Evolutionary conservation across 2,797 vertebrate genomes (phyloP), one percentile per base, ranked within the genome.

Genomic region (Sternotherus odoratus): DNA sequence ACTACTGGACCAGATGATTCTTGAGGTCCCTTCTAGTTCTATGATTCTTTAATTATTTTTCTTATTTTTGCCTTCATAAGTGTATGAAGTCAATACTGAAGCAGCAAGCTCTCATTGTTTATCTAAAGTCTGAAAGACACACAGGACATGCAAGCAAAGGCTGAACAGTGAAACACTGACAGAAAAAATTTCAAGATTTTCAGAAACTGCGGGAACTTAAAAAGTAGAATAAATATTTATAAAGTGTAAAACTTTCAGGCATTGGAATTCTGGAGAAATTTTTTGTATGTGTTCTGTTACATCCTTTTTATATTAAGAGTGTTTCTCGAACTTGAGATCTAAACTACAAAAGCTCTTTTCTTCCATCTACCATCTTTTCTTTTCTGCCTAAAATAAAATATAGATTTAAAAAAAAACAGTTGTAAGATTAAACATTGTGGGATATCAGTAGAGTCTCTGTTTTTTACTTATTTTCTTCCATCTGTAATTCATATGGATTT

Each of bases 181-280:
- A 72, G 60, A 43, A 85, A 93, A 77, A 85, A 89, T 83, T 82
- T 93, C 21, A 86, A 83, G 81, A 93, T 80, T 93, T 91, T 88
- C 12, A 92, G 84, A 92, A 89, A 84, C 19, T 63, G 46, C 9
- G 93, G 74, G 17, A 90, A 90, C 56, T 81, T 91, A 77, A 90
- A 46, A 53, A 87, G 39, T 30, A 89, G 72, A 50, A 96, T 94
- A 96, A 93, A 97, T 96, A 96, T 95, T 96, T 96, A 96, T 75
- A 60, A 92, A 93, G 72, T 30, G 77, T 77, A 95, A 94, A 91
- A 90, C 80, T 66, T 49, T 74, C 56, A 95, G 86, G 95, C 79
- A 80, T 74, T 85, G 51, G 84, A 91, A 90, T 91, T 94, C 91
- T 88, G 43, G 50, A 80, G 54, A 93, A 93, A 50, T 92, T 92